Percentiles rank a stretch among this genome's conserved stretches.
phyloP scores from a whole-genome alignment of 2,113 vertebrate species.

The Poecilia latipinna region DNA sequence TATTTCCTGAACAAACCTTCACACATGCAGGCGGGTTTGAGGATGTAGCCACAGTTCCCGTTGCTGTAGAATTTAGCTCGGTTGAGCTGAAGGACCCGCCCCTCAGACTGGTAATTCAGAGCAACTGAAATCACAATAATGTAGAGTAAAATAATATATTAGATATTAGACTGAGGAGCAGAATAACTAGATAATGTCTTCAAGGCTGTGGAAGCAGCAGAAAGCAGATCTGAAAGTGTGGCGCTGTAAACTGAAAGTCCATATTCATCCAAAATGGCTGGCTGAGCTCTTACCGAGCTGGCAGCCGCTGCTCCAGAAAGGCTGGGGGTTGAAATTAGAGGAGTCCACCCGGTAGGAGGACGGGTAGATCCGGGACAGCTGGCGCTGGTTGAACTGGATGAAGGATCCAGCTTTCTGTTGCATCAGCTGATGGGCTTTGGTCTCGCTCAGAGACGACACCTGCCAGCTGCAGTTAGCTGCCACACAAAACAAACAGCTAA shows the following conservation, averaged over 20 bases:
- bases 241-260: not conserved
- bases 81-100: conserved; percentile 95
- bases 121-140: conserved; percentile 82
- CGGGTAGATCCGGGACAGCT: conserved; percentile 95
- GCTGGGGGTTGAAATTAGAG: conserved; percentile 98
- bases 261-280: not conserved
- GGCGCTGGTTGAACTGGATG: conserved; percentile 92
- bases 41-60: conserved; percentile 94
- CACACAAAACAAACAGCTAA: not conserved
- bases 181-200: too few relatives aligned
- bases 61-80: conserved; percentile 95
- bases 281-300: conserved; percentile 85
- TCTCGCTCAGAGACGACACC: conserved; percentile 97
- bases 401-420: conserved; percentile 90
- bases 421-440: conserved; percentile 93
- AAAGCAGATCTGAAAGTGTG: not conserved
- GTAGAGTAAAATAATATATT: not conserved
- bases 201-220: too few relatives aligned
- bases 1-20: conserved; percentile 82
- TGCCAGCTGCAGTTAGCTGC: conserved; percentile 91
- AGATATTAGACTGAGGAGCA: too few relatives aligned
- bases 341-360: conserved; percentile 96
- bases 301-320: conserved; percentile 96
- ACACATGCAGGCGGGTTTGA: conserved; percentile 93
- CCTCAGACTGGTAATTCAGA: conserved; percentile 97